A percentile compares a stretch with the other conserved stretches of the same genome.
phyloP scores from a whole-genome alignment of 2,113 vertebrate species.

The Actenoides hombroni region DNA sequence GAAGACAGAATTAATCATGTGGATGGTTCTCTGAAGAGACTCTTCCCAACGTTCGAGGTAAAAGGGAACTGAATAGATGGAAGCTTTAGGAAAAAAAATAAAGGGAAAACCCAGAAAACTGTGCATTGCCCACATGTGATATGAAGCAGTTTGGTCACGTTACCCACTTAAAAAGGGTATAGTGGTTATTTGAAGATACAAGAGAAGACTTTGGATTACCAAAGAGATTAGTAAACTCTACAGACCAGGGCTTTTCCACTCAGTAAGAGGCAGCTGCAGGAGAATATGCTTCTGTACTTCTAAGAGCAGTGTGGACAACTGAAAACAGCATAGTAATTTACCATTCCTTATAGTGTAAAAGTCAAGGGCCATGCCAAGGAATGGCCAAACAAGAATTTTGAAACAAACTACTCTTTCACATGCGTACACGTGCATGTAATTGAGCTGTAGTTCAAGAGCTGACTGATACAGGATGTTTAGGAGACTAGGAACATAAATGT shows the following conservation, averaged over 20 bases:
- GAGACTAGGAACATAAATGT: background rate
- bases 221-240: background rate
- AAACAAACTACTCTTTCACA: background rate
- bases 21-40: background rate
- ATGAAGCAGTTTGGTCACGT: background rate
- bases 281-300: background rate
- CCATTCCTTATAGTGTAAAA: background rate
- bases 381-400: background rate
- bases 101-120: background rate
- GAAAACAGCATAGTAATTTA: background rate
- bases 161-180: background rate
- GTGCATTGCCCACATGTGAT: fast-evolving
- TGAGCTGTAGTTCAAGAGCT: background rate
- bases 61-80: background rate
- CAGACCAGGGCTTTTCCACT: background rate
- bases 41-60: background rate
- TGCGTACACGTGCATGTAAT: fast-evolving
- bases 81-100: background rate
- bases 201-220: background rate
- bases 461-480: background rate
- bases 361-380: background rate
- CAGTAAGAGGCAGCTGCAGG: background rate
- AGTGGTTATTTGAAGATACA: background rate
- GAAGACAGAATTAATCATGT: background rate
- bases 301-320: background rate